Percentiles rank a stretch among this genome's conserved stretches.
phyloP scores from a whole-genome alignment of 2,113 vertebrate genomes.

The Redunca redunca region DNA sequence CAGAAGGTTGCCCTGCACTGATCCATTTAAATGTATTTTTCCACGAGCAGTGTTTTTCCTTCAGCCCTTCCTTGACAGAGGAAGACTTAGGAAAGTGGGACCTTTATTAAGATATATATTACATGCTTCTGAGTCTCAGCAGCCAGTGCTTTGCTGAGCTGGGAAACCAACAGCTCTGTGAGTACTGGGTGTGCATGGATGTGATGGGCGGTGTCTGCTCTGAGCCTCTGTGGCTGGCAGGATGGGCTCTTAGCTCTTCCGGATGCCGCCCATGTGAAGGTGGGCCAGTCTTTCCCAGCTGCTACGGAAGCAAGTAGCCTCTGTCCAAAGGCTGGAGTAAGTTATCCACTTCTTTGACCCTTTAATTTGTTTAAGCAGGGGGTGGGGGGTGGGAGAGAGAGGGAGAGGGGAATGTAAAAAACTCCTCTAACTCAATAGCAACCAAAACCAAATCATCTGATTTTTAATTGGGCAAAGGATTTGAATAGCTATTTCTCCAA shows the following conservation, averaged over 20 bases:
- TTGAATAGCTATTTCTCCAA: background rate
- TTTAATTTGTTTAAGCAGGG: background rate
- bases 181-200: background rate
- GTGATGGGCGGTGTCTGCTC: background rate
- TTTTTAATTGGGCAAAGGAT: background rate
- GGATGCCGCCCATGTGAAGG: background rate
- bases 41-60: background rate
- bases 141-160: background rate
- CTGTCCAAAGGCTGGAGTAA: background rate
- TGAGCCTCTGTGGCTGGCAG: background rate
- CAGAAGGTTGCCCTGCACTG: background rate
- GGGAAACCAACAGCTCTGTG: background rate
- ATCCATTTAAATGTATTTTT: conserved; percentile 64
- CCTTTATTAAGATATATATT: background rate
- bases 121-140: background rate
- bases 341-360: background rate
- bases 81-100: background rate
- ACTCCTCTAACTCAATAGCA: background rate
- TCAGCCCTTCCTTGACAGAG: background rate
- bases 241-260: background rate
- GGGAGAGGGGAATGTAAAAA: background rate
- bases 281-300: background rate
- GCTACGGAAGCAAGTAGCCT: background rate
- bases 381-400: no score
- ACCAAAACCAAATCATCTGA: background rate